Base-by-base conservation (phyloP, 2,888 invertebrate genomes). In the Conops quadrifasciatus region DNA sequence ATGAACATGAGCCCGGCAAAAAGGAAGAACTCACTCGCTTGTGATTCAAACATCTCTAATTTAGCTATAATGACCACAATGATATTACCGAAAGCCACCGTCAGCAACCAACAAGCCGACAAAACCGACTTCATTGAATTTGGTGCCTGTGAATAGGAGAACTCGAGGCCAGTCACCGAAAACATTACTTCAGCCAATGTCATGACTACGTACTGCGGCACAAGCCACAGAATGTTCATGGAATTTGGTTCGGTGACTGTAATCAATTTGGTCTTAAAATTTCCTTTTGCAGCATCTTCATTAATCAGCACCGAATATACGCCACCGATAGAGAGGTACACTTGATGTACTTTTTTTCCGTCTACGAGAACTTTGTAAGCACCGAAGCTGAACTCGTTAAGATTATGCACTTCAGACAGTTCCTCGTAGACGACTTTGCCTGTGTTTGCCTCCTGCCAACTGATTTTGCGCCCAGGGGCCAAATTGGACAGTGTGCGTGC, bases 41-140 rank as follows among this genome's bases (percentile, higher is more conserved):
- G 89, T 16, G 89, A 90, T 0, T 92, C 88, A 81, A 96, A 92
- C 73, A 93, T 88, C 73, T 91, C 89, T 13, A 90, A 89, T 83
- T 95, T 92, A n/a, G 96, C 94, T 30, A 98, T 91, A 65, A 96
- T 90, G 45, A 97, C 92, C 0, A 98, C 97, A 70, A 99, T 91
- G 4, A 98, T 87, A 86, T 98, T 98, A 56, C 98, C 98, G 80
- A 97, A 89, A 0, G 97, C 96, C 0, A 94, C 94, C 0, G 97
- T 97, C 68, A 98, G 87, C n/a, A 97, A 88, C 95, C 97, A 98
- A 7, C 92, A 90, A 0, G 98, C 95, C 84, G 94, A 93, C 64
- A 98, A 85, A 0, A 99, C 93, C 0, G 97, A 95, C 85, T 98
- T 98, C 97, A 99, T 97, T 74, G 91, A 91, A 1, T 76, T 64